Base-by-base conservation (phyloP, 2,888 invertebrate genomes). In the Drosophila subsilvestris region DNA sequence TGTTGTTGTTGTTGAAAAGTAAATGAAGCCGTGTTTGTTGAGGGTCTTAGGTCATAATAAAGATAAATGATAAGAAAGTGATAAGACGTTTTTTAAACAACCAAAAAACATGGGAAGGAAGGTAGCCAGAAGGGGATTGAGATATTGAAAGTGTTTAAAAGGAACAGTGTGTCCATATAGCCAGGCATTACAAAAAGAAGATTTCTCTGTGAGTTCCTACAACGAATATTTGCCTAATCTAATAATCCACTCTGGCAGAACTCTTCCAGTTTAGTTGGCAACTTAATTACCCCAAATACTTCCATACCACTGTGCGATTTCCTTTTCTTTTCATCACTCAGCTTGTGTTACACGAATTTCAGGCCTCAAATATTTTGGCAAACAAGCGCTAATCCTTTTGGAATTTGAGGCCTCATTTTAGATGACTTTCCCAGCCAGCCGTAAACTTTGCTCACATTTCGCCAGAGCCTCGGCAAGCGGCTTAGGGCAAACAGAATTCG, bases 61-160 rank as follows among this genome's bases (percentile, higher is more conserved):
- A 88, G 89, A 85, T 85, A 87, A 85, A 85, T 89, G 85, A 85
- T 85, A 87, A 89, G 74, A 74, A 85, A 85, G 88, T 89, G 85
- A 85, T 85, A 89, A 87, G 85, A 79, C 70, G 22, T 63, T 72
- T 79, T 76, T 70, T 77, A 58, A 48, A 71, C 60, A 69, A 78
- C 76, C 58, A 73, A 81, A 63, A 68, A 76, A 65, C 72, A 65
- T 37, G 18, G 47, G 8, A 56, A 57, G 62, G 59, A 63, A 77
- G 73, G 63, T 69, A 12, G 54, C 50, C 12, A 27, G 12, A 12
- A 53, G 37, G 32, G 37, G 32, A 32, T 14, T 7, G 1, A 20
- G 29, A 56, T 20, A 48, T 42, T 12, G 12, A 48, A 22, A 55
- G 9, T 25, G 59, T 59, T 50, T 42, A 47, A 47, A 50, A 10